A percentile compares a stretch with the other conserved stretches of the same genome.
These are phyloP conservation scores for Cavia aperea DNA, from an alignment of 2,113 vertebrate species.

Conservation along the genomic window DNA sequence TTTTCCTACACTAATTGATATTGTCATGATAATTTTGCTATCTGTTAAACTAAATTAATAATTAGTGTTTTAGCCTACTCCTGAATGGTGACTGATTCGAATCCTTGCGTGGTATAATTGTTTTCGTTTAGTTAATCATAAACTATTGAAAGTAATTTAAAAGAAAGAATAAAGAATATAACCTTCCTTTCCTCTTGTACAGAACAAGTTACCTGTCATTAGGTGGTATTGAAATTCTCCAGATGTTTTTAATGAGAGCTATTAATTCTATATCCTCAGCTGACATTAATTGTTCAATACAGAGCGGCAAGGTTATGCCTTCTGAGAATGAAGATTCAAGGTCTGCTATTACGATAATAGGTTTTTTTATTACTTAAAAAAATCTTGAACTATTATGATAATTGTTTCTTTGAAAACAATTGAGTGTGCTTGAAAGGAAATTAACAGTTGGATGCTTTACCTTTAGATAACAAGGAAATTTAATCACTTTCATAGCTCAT, in stretches of 20 bases:
- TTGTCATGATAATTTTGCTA: conserved; percentile 11
- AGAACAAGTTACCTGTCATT: conserved; percentile 42
- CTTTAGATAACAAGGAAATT: not conserved
- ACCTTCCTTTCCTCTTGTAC: conserved; percentile 61
- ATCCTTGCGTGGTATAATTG: not conserved
- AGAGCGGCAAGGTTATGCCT: conserved; percentile 48
- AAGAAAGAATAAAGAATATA: conserved; percentile 29
- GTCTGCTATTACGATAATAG: conserved; percentile 35
- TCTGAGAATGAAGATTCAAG: conserved; percentile 52
- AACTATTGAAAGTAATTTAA: conserved; percentile 18
- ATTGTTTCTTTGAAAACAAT: conserved; percentile 27
- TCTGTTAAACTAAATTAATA: conserved; percentile 18
- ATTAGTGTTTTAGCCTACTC: not conserved
- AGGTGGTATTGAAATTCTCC: conserved; percentile 58
- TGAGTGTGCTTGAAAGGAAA: conserved; percentile 42
- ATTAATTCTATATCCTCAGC: conserved; percentile 69
- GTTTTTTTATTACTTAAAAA: conserved; percentile 48
- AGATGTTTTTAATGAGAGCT: conserved; percentile 71
- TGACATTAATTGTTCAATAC: conserved; percentile 62
- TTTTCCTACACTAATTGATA: conserved; percentile 19
- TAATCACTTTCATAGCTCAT: not conserved
- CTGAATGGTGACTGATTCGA: not conserved
- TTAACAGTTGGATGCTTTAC: not conserved
- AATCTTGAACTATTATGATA: not conserved
- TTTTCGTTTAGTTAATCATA: conserved; percentile 38